phyloP scores from a whole-genome alignment of 2,113 vertebrate species.

The Eonycteris spelaea region DNA sequence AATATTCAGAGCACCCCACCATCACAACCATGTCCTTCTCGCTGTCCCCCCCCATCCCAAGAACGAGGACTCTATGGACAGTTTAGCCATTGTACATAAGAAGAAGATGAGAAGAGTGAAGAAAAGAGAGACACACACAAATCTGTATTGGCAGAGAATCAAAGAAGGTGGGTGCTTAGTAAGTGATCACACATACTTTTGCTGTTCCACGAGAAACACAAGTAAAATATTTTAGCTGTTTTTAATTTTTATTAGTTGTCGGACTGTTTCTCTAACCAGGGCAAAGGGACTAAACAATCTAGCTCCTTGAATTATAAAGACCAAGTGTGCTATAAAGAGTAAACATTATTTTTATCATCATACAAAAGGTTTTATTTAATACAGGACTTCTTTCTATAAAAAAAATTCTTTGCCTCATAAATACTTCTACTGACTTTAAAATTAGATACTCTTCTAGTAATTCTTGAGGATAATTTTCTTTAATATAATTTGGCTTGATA shows the following conservation, averaged over 20 bases:
- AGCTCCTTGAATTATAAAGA: not conserved
- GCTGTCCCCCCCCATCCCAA: not conserved
- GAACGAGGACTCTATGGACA: not conserved
- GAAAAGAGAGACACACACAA: not conserved
- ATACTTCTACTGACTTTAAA: slow-evolving; percentile 15
- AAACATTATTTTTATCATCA: not conserved
- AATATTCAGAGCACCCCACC: not conserved
- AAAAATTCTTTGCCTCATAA: not conserved
- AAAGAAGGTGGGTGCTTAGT: not conserved
- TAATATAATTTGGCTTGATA: not conserved
- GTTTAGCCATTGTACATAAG: not conserved
- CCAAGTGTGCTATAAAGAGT: not conserved
- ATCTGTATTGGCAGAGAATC: not conserved
- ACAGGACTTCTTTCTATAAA: not conserved
- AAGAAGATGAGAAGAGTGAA: not conserved
- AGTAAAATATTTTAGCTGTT: not conserved
- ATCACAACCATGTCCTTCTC: not conserved
- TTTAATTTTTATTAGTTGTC: not conserved
- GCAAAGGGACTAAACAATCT: not conserved
- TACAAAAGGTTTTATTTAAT: not conserved
- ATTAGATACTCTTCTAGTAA: not conserved
- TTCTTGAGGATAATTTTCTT: not conserved
- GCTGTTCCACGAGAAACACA: not conserved
- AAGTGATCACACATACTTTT: not conserved
- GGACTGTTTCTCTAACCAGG: not conserved